Percentiles rank a stretch among this genome's conserved stretches.
Evolutionary conservation across 2,113 vertebrate genomes (phyloP).

Genomic region (Lonchura striata): DNA sequence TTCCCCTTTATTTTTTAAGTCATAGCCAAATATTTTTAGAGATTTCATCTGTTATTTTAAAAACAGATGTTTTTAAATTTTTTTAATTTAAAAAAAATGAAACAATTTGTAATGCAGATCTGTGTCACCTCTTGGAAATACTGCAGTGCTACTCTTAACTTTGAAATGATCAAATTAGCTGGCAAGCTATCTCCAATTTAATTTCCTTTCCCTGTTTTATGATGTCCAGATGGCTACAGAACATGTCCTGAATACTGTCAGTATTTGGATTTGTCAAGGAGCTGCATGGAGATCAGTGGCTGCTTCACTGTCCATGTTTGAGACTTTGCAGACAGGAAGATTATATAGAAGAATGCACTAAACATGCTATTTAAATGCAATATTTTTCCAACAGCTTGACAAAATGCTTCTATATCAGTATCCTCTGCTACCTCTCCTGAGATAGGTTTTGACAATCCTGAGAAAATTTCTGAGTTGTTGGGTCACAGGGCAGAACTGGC

Average conservation of each 20-base stretch:
- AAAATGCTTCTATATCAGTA: neutral
- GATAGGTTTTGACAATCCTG: neutral
- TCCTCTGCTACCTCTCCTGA: neutral
- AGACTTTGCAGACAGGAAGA: neutral
- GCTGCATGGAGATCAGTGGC: neutral
- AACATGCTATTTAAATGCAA: neutral
- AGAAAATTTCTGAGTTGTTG: neutral
- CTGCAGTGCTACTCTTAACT: neutral
- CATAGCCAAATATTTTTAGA: neutral
- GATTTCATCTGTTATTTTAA: neutral
- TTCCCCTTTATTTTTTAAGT: neutral
- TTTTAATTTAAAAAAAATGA: neutral
- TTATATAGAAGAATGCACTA: neutral
- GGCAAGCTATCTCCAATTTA: neutral
- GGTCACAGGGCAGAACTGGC: neutral
- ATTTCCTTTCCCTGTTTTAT: neutral
- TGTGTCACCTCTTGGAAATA: neutral
- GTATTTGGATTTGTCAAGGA: neutral
- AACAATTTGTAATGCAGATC: neutral
- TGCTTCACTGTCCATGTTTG: neutral
- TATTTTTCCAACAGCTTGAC: neutral
- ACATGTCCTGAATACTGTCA: neutral
- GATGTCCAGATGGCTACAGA: neutral
- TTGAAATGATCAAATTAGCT: neutral
- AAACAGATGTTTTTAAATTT: neutral